Percentiles rank a stretch among this genome's conserved stretches.
Evolutionary conservation across 1,140 invertebrate species (phyloP).

Genomic region (Semibalanus balanoides): DNA sequence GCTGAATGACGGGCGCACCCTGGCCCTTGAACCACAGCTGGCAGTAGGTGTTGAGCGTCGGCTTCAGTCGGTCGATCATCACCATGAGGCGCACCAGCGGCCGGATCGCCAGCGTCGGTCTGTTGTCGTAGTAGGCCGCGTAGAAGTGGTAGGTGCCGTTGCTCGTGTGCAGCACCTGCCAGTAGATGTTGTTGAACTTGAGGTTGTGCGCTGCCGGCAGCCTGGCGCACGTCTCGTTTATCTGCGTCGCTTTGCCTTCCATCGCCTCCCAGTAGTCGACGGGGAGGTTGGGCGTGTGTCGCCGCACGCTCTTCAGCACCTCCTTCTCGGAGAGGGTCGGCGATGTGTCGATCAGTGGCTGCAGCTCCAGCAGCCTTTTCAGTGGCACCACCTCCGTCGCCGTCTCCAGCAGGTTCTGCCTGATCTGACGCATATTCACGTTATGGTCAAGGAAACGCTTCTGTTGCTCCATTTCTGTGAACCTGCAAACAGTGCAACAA

Average conservation of each 20-base stretch:
- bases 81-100: slow-evolving; percentile 71
- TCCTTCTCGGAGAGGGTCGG: slow-evolving; percentile 54
- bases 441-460: not conserved
- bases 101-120: slow-evolving; percentile 55
- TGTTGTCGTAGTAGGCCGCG: slow-evolving; percentile 72
- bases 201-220: slow-evolving; percentile 75
- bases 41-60: slow-evolving; percentile 63
- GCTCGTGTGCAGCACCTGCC: slow-evolving; percentile 54
- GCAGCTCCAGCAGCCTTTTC: slow-evolving; percentile 22
- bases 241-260: slow-evolving; percentile 55
- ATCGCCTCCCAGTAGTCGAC: slow-evolving; percentile 62
- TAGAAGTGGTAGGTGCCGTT: slow-evolving; percentile 79
- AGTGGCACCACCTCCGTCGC: not conserved
- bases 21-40: slow-evolving; percentile 80
- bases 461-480: not conserved
- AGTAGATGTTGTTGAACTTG: slow-evolving; percentile 68
- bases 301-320: slow-evolving; percentile 54
- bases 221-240: slow-evolving; percentile 55
- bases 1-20: slow-evolving; percentile 59
- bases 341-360: slow-evolving; percentile 48
- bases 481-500: not conserved
- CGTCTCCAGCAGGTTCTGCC: slow-evolving; percentile 8
- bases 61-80: slow-evolving; percentile 78
- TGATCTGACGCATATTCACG: slow-evolving; percentile 7
- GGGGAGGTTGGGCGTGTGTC: slow-evolving; percentile 58